These are phyloP conservation scores for Tonatia bakeri DNA, from an alignment of 2,113 vertebrate species.

Conservation along the genomic window DNA sequence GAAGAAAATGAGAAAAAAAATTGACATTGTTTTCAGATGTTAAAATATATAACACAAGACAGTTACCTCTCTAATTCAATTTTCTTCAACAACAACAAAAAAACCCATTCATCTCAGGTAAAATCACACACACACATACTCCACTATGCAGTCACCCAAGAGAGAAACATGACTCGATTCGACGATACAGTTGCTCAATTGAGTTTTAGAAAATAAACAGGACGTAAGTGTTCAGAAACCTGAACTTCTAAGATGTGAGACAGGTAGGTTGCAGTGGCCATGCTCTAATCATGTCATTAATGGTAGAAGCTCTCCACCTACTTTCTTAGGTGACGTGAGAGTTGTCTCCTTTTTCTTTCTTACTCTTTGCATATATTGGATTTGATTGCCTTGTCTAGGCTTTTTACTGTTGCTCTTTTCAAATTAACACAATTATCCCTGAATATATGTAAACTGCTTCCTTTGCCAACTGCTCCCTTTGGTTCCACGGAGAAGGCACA, in stretches of 20 bases:
- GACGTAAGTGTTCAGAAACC: background rate
- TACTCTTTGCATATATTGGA: background rate
- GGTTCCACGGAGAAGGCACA: background rate
- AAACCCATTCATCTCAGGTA: background rate
- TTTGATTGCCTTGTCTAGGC: background rate
- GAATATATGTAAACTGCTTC: background rate
- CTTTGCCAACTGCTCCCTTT: background rate
- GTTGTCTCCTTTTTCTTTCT: background rate
- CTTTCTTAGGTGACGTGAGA: background rate
- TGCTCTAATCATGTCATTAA: background rate
- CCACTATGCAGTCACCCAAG: background rate
- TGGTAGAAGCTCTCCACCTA: background rate
- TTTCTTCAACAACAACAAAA: background rate
- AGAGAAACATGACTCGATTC: background rate
- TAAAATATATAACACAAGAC: background rate
- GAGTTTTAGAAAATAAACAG: background rate
- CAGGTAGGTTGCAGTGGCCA: background rate
- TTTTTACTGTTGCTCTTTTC: background rate
- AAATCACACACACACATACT: background rate
- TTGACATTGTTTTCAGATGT: background rate
- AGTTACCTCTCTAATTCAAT: background rate
- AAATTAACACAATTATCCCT: background rate
- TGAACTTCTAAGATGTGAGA: background rate
- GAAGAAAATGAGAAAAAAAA: conserved; percentile 13
- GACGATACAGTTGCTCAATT: background rate